Conservation (phyloP, 2,113 vertebrate species). For the Ptyas mucosa region DNA sequence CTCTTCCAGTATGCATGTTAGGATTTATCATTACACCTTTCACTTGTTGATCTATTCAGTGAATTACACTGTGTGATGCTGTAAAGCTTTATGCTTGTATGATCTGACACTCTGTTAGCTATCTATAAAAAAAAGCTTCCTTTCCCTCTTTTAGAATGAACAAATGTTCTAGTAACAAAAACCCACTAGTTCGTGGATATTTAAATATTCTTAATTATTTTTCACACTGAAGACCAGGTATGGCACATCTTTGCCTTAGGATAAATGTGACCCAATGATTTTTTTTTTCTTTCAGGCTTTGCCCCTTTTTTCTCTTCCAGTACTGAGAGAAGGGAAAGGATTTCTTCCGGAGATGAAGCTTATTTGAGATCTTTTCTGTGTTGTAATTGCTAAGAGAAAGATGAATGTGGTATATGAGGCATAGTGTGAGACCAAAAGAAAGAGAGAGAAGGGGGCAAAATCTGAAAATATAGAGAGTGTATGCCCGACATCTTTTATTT, state of each 20-base stretch:
- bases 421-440: neutral
- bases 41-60: constrained; percentile 46
- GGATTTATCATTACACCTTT: constrained; percentile 55
- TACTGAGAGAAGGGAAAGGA: neutral
- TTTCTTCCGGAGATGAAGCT: neutral
- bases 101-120: constrained; percentile 31
- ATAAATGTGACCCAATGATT: neutral
- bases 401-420: neutral
- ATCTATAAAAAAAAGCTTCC: constrained; percentile 9
- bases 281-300: neutral
- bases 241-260: neutral
- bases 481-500: neutral
- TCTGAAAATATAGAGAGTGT: neutral
- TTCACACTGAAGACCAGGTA: neutral
- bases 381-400: neutral
- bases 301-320: neutral
- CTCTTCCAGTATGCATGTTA: constrained; percentile 48
- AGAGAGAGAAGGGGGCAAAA: neutral
- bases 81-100: constrained; percentile 25
- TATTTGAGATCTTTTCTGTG: neutral
- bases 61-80: constrained; percentile 38
- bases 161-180: neutral
- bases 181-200: neutral
- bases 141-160: neutral
- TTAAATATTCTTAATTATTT: neutral